A percentile compares a stretch with the other conserved stretches of the same genome.
These are phyloP conservation scores for Euproctis similis DNA, from an alignment of 2,888 invertebrate genomes.

Conservation along the genomic window DNA sequence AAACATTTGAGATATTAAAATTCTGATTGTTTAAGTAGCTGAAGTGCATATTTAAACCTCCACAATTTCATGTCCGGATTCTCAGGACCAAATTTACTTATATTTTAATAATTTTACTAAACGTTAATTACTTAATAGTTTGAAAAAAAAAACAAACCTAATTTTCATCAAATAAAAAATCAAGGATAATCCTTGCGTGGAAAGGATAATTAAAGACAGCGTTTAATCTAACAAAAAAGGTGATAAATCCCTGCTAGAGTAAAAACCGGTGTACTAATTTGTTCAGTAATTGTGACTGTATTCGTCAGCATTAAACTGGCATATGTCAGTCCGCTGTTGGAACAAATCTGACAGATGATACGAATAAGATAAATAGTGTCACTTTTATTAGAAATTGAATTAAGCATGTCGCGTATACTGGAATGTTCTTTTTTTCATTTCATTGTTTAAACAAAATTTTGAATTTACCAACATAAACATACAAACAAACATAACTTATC, in stretches of 20 bases:
- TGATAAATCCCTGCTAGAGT: conserved; percentile 17
- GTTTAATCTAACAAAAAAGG: conserved; percentile 20
- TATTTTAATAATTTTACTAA: too few species aligned
- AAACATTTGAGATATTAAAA: too few species aligned
- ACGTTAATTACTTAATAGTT: too few species aligned
- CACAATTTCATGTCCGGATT: too few species aligned
- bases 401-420: too few species aligned
- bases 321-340: conserved; percentile 17
- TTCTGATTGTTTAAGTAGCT: too few species aligned
- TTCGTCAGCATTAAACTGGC: conserved; percentile 23
- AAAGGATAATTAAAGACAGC: conserved; percentile 13
- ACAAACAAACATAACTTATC: too few species aligned
- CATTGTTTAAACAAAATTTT: too few species aligned
- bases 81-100: too few species aligned
- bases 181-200: background rate
- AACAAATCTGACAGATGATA: conserved; percentile 20
- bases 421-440: too few species aligned
- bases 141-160: background rate
- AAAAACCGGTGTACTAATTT: conserved; percentile 18
- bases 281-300: conserved; percentile 23
- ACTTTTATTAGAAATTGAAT: conserved; percentile 7
- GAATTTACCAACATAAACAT: too few species aligned
- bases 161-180: background rate
- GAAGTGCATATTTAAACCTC: too few species aligned
- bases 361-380: conserved; percentile 16